Evolutionary conservation across 2,797 vertebrate species (phyloP).

Genomic region (Gadopsis marmoratus): DNA sequence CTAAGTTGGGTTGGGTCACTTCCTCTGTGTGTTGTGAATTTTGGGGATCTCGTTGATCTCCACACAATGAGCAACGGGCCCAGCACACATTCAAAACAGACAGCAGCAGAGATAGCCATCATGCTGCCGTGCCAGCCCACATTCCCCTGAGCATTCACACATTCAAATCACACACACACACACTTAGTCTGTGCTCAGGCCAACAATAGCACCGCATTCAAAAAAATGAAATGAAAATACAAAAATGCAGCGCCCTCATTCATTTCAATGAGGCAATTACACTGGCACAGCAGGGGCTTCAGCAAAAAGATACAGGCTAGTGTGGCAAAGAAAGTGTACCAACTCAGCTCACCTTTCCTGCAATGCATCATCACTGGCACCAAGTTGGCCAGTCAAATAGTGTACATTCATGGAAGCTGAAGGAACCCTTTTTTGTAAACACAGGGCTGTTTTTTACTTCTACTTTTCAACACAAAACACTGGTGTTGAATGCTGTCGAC

Average conservation of each 20-base stretch:
- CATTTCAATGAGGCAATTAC: constrained; percentile 24
- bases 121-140: constrained; percentile 62
- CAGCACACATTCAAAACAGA: constrained; percentile 72
- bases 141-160: constrained; percentile 61
- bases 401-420: not conserved
- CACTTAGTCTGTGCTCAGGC: constrained; percentile 4
- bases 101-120: constrained; percentile 77
- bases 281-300: constrained; percentile 8
- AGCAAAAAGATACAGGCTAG: constrained; percentile 13
- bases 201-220: constrained; percentile 33
- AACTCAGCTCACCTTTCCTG: not conserved
- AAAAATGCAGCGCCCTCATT: constrained; percentile 21
- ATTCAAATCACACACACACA: constrained; percentile 31
- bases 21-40: constrained; percentile 81
- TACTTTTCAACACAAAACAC: not conserved
- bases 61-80: constrained; percentile 80
- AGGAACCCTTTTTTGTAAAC: not conserved
- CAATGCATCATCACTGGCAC: not conserved
- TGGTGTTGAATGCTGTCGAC: not conserved
- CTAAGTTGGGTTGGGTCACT: constrained; percentile 71
- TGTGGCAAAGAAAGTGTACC: not conserved
- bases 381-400: not conserved
- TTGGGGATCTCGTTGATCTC: constrained; percentile 83
- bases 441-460: not conserved
- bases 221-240: not conserved